Evolutionary conservation across 2,113 vertebrate genomes (phyloP).

Genomic region (Chascanopsetta lugubris): DNA sequence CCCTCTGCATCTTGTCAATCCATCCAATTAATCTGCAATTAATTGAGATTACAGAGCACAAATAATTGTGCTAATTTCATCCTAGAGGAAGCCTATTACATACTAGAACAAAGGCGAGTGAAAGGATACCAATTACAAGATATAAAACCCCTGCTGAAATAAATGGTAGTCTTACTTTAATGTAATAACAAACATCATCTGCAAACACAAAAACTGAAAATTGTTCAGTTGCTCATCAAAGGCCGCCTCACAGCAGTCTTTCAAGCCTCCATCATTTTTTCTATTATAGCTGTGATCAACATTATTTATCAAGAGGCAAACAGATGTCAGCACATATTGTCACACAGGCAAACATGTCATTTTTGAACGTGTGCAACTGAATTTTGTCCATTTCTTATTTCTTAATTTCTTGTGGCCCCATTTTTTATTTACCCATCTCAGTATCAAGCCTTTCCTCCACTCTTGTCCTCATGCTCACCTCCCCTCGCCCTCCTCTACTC

Average conservation of each 20-base stretch:
- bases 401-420: no score
- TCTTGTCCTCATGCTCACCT: not conserved
- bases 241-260: constrained; percentile 17
- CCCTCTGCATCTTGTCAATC: not conserved
- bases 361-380: not conserved
- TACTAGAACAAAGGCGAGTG: constrained; percentile 43
- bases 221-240: constrained; percentile 60
- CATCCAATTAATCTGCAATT: no score
- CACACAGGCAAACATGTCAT: not conserved
- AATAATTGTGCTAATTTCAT: constrained; percentile 62
- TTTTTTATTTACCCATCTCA: not conserved
- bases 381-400: not conserved
- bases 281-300: constrained; percentile 5
- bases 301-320: constrained; percentile 21
- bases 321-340: not conserved
- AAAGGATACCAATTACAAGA: constrained; percentile 67
- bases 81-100: constrained; percentile 53
- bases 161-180: constrained; percentile 71
- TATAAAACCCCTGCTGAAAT: constrained; percentile 56
- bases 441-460: not conserved
- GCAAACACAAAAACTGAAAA: constrained; percentile 50
- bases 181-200: constrained; percentile 73
- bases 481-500: not conserved
- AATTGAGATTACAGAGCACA: constrained; percentile 54
- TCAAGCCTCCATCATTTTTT: not conserved